phyloP scores from a whole-genome alignment of 2,888 invertebrate genomes.

The Eristalinus sepulchralis region DNA sequence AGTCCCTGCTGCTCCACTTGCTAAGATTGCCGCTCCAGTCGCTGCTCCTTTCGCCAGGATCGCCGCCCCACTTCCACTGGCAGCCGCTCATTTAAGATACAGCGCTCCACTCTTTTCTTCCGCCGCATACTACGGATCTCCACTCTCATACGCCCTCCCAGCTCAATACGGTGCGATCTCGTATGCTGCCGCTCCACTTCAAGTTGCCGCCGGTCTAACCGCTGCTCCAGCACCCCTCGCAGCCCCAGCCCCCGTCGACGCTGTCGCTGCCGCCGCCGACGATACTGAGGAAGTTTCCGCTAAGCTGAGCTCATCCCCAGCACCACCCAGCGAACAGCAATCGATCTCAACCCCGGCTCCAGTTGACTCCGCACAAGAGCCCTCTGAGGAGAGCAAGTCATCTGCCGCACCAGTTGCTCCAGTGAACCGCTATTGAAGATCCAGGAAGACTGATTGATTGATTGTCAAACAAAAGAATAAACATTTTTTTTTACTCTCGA shows the following conservation, averaged over 20 bases:
- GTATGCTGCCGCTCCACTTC: not conserved
- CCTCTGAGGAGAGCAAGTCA: conserved; percentile 3
- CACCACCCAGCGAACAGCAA: not conserved
- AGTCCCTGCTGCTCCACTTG: not conserved
- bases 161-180: conserved; percentile 15
- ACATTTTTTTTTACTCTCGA: conserved; percentile 8
- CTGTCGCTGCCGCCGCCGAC: not conserved
- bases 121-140: conserved; percentile 24
- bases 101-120: conserved; percentile 1
- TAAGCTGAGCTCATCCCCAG: conserved; percentile 20
- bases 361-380: conserved; percentile 32
- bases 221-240: conserved; percentile 16
- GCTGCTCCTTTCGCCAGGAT: conserved; percentile 81
- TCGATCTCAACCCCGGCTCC: conserved; percentile 43
- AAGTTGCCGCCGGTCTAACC: conserved; percentile 39
- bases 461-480: conserved; percentile 47
- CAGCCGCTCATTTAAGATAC: conserved; percentile 74
- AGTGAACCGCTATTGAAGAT: conserved; percentile 32
- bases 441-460: conserved; percentile 51
- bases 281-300: conserved; percentile 37
- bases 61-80: conserved; percentile 81
- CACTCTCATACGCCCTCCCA: conserved; percentile 36
- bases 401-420: conserved; percentile 49
- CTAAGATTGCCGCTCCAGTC: conserved; percentile 28
- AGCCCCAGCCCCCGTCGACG: not conserved